These are phyloP conservation scores for Corydoras sp. DNA, from an alignment of 2,113 vertebrate genomes.

Conservation along the genomic window DNA sequence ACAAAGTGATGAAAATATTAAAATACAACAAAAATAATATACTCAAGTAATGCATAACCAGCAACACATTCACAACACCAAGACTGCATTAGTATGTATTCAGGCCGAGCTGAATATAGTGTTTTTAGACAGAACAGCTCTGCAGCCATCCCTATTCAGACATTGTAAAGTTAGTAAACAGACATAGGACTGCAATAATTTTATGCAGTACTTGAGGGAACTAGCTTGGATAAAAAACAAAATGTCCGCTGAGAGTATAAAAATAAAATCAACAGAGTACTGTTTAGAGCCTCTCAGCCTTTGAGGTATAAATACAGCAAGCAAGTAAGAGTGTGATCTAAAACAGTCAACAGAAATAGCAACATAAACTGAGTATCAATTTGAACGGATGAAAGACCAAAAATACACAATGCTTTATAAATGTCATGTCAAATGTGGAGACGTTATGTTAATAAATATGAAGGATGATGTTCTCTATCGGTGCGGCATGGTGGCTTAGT, in stretches of 20 bases:
- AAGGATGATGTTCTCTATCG: too few species aligned
- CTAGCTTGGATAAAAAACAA: neutral
- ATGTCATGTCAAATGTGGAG: too few species aligned
- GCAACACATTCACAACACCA: neutral
- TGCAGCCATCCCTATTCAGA: neutral
- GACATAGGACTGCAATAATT: neutral
- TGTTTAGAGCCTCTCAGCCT: neutral
- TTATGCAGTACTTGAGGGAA: neutral
- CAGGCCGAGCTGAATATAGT: neutral
- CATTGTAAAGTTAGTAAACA: neutral
- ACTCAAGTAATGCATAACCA: neutral
- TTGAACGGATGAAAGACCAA: too few species aligned
- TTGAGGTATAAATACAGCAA: too few species aligned
- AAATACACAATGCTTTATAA: too few species aligned
- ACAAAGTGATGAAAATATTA: neutral
- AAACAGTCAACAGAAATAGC: too few species aligned
- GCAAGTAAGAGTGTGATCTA: too few species aligned
- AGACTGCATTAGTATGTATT: constrained; percentile 10
- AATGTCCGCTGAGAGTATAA: neutral
- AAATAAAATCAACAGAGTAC: constrained; percentile 3
- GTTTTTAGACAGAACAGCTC: neutral
- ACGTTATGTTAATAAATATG: too few species aligned
- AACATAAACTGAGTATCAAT: too few species aligned
- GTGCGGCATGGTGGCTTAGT: too few species aligned
- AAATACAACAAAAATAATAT: too few species aligned